Conservation (phyloP, 2,888 invertebrate species). For the Drosophila austrosaltans region DNA sequence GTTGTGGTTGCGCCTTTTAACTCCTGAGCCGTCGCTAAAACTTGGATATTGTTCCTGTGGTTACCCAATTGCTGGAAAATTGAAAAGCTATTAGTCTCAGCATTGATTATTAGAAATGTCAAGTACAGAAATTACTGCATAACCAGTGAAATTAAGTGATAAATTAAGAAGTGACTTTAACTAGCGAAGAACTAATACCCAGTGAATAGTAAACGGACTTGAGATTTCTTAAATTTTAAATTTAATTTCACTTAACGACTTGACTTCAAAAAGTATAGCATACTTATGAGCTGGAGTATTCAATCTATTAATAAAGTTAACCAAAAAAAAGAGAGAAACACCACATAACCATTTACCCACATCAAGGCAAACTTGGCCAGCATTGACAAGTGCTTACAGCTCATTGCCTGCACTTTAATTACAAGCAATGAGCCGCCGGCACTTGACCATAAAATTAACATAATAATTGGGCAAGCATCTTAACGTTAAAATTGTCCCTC, state of each 20-base stretch:
- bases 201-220: too few relatives aligned
- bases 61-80: slow-evolving; percentile 67
- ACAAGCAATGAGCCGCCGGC: slow-evolving; percentile 48
- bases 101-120: slow-evolving; percentile 24
- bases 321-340: too few relatives aligned
- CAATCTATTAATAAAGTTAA: too few relatives aligned
- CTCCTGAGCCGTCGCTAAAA: slow-evolving; percentile 14
- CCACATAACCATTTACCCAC: slow-evolving; percentile 10
- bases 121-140: slow-evolving; percentile 34
- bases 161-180: too few relatives aligned
- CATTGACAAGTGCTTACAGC: slow-evolving; percentile 30
- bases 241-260: neutral
- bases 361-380: slow-evolving; percentile 5
- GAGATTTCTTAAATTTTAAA: neutral
- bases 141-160: too few relatives aligned
- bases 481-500: neutral
- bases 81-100: slow-evolving; percentile 44
- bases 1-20: slow-evolving; percentile 6
- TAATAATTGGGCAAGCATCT: slow-evolving; percentile 60
- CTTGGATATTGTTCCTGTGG: slow-evolving; percentile 34
- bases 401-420: slow-evolving; percentile 55
- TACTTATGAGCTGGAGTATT: slow-evolving; percentile 16
- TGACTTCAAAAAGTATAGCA: neutral
- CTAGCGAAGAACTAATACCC: too few relatives aligned
- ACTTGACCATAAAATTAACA: slow-evolving; percentile 74